Evolutionary conservation across 2,797 vertebrate species (phyloP), one percentile per base, ranked within the genome.

Genomic region (Heliangelus exortis): DNA sequence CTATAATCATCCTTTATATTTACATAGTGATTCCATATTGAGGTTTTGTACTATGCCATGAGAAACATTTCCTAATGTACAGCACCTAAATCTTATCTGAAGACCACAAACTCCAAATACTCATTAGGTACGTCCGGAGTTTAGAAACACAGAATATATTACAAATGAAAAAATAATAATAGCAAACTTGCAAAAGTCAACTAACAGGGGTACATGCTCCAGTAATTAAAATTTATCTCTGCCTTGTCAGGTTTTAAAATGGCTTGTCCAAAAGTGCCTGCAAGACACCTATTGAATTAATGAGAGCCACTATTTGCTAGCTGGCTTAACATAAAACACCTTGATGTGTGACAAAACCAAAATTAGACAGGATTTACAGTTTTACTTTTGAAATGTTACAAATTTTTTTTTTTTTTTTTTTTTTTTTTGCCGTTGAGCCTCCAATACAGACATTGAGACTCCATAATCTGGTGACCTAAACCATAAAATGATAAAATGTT

Each of bases 211-310:
- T 58, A 47, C 4, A 11, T 6, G 2, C 9, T 67, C 50, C 11
- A 39, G 11, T 68, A 81, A 81, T 82, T 82, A 93, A 69, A 90
- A 86, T 4, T 91, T 55, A 51, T 55, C 33, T 88, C 62, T 85
- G 21, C 29, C n/a, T 71, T 84, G n/a, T 48, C 62, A 90, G 20
- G 1, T 58, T 91, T 79, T 43, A 92, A 55, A 92, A 87, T 73
- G 95, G 16, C 29, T 55, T 75, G 25, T 84, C 28, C 29, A 50
- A 20, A 73, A 22, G 5, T 31, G 12, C 71, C 82, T 62, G 15
- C 36, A 68, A 45, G 25, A 59, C 26, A 51, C 6, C 3, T 36
- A 7, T 66, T 69, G 0, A 68, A 79, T 62, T 87, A 54, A 75
- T 26, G 15, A 51, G 6, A 54, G 34, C 18, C 26, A 63, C 21